A percentile compares a stretch with the other conserved stretches of the same genome.
Conservation (phyloP, 2,888 invertebrate genomes). For the Drosophila parthenogenetica region DNA sequence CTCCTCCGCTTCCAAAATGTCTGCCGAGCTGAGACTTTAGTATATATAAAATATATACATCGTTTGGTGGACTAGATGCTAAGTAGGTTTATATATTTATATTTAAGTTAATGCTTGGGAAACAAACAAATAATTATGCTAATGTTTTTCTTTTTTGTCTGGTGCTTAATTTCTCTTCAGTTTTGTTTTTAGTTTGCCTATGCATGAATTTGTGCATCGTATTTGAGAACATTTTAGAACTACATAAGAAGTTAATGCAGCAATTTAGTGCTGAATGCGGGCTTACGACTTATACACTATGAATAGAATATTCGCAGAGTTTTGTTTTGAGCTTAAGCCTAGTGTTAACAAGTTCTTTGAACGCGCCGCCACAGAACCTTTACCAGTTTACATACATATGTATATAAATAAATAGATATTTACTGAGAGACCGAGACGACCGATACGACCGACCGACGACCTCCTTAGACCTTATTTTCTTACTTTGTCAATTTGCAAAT, state of each 20-base stretch:
- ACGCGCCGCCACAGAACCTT: slow-evolving; percentile 62
- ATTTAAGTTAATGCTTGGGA: slow-evolving; percentile 48
- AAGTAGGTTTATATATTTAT: slow-evolving; percentile 39
- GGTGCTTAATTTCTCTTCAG: slow-evolving; percentile 30
- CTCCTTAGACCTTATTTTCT: slow-evolving; percentile 74
- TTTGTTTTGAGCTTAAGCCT: slow-evolving; percentile 38
- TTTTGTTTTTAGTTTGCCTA: slow-evolving; percentile 18
- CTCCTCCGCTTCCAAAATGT: slow-evolving; percentile 54
- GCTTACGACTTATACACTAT: slow-evolving; percentile 58
- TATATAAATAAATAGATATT: slow-evolving; percentile 24
- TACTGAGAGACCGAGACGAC: slow-evolving; percentile 67
- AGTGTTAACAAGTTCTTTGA: slow-evolving; percentile 49
- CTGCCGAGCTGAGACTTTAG: slow-evolving; percentile 53
- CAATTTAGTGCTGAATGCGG: slow-evolving; percentile 47
- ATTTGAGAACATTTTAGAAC: slow-evolving; percentile 42
- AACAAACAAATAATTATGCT: slow-evolving; percentile 37
- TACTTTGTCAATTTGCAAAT: slow-evolving; percentile 76
- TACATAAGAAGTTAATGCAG: slow-evolving; percentile 22
- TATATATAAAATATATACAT: slow-evolving; percentile 31
- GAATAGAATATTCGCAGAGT: slow-evolving; percentile 27
- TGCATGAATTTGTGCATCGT: slow-evolving; percentile 52
- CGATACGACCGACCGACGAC: slow-evolving; percentile 70
- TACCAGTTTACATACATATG: slow-evolving; percentile 12
- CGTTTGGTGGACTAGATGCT: slow-evolving; percentile 48
- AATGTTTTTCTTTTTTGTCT: slow-evolving; percentile 22